phyloP scores from a whole-genome alignment of 2,888 invertebrate genomes.

The Eristalinus sepulchralis region DNA sequence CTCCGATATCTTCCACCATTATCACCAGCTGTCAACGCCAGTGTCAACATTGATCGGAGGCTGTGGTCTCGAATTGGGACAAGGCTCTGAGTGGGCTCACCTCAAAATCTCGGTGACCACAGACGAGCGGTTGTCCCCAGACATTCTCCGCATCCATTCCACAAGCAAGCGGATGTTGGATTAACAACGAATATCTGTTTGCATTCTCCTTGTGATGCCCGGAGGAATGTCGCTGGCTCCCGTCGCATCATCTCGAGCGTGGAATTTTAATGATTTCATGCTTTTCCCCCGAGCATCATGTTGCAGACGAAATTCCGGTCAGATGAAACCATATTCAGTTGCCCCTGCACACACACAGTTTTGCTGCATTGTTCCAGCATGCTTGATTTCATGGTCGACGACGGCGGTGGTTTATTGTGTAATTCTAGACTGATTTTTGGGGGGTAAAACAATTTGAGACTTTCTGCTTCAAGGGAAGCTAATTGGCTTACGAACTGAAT shows the following conservation, averaged over 20 bases:
- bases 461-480: not conserved
- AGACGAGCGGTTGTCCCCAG: not conserved
- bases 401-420: slow-evolving; percentile 7
- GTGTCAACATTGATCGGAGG: not conserved
- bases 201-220: not conserved
- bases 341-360: not conserved
- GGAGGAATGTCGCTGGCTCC: not conserved
- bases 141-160: not conserved
- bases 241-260: slow-evolving; percentile 30
- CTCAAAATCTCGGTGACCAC: not conserved
- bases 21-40: not conserved
- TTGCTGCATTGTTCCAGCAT: not conserved
- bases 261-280: slow-evolving; percentile 33
- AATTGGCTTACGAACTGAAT: not conserved
- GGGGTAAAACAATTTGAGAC: not conserved
- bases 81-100: not conserved
- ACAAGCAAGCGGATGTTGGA: not conserved
- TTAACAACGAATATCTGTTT: not conserved
- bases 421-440: not conserved
- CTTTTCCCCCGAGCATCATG: slow-evolving; percentile 20
- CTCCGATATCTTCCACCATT: not conserved
- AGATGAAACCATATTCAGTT: not conserved
- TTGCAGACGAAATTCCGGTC: not conserved
- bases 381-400: slow-evolving; percentile 32
- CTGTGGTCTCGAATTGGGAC: not conserved